Base-by-base conservation (phyloP, 2,797 vertebrate genomes). In the Pteronotus mesoamericanus region DNA sequence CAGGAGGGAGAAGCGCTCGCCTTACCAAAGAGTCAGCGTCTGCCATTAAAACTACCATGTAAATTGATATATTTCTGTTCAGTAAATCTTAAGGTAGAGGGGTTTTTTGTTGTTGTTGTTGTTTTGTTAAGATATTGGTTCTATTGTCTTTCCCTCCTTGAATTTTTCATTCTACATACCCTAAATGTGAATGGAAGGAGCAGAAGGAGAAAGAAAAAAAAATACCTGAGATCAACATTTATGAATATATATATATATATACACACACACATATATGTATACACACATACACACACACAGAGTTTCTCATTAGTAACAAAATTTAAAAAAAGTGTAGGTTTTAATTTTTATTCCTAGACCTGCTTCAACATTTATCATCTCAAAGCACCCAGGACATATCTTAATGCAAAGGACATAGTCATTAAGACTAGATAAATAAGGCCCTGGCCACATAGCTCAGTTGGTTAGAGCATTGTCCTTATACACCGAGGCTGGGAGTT, bases 321-420 rank as follows among this genome's bases (percentile, higher is more conserved):
- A 64, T n/a, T 32, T 5, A 1, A 16, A n/a, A 16, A 64, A 64
- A 16, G 1, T 64, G 14, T 64, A 14, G 24, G 1, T 10, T 91
- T 89, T 96, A 79, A 72, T 77, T 75, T 92, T 93, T 37, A 94
- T 72, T 91, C 24, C 18, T 46, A 82, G 32, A 19, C 88, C 55
- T 93, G 59, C 24, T 95, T 94, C 37, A 94, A 46, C 16, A 80
- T 91, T 64, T 93, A 37, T 64, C 66, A 93, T 66, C 48, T 82
- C 29, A 82, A 85, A 94, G 12, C 7, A 91, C 32, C n/a, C 51
- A 75, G 46, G 77, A 57, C 79, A 83, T 21, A 94, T 97, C 51
- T 89, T 85, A 96, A 78, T 37, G 59, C 48, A 88, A 16, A 59
- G 37, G 92, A 86, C 44, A 82, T 24, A 86, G 11, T 51, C 77